Conservation (phyloP, 2,113 vertebrate genomes). For the Fulmarus glacialis region DNA sequence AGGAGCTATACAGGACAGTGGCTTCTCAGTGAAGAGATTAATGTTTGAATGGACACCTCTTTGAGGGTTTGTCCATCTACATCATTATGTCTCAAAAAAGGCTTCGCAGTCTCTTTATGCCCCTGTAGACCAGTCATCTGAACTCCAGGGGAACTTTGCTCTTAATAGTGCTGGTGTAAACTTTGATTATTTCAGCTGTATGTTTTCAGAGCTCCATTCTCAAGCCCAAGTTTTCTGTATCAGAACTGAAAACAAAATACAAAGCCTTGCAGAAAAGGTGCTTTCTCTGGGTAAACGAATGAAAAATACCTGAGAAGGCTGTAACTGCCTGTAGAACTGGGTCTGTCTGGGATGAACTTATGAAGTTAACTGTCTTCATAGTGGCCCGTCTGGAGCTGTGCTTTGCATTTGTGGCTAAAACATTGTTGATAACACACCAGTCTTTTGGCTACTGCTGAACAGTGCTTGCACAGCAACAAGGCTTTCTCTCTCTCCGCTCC, state of each 20-base stretch:
- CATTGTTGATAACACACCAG: not conserved
- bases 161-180: not conserved
- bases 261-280: not conserved
- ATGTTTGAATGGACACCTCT: rapidly evolving
- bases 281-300: not conserved
- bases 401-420: not conserved
- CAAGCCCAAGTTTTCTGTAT: not conserved
- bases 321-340: not conserved
- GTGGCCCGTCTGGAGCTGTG: not conserved
- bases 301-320: not conserved
- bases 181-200: not conserved
- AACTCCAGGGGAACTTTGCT: not conserved
- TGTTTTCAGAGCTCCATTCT: not conserved
- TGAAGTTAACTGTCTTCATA: not conserved
- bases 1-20: not conserved
- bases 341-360: not conserved
- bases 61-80: not conserved
- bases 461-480: not conserved
- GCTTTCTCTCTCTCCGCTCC: not conserved
- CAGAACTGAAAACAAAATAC: not conserved
- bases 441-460: not conserved
- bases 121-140: not conserved
- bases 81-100: not conserved
- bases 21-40: not conserved
- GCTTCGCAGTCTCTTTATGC: not conserved